Evolutionary conservation across 2,888 invertebrate species (phyloP), one percentile per base, ranked within the genome.

Genomic region (Neria commutata): DNA sequence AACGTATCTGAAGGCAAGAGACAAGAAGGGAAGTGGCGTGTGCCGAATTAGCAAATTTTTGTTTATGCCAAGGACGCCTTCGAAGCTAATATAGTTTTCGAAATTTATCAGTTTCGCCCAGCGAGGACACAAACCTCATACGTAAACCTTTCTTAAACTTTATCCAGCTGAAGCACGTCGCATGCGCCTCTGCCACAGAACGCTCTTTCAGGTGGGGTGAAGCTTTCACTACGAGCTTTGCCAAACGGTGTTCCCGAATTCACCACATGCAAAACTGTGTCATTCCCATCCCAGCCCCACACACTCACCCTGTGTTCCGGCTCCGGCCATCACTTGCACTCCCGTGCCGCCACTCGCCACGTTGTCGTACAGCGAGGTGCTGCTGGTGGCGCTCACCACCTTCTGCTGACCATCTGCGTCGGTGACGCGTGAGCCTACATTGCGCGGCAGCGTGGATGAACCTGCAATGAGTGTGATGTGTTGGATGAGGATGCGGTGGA

Each of bases 351-450:
- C 72, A 58, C 75, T 71, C 56, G 86, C 81, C 53, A 94, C 93
- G 79, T 94, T 93, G 83, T 94, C 94, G 77, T 94, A 93, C 49
- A 95, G 87, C 54, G 93, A 93, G 37, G 92, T 92, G 70, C 92
- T 92, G 64, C 92, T 93, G n/a, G 93, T 91, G 53, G 92, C 92
- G 25, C 91, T 89, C 50, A 91, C 89, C 59, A 92, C 91, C 80
- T 91, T 92, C 63, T 84, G 82, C 66, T 86, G 84, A 55, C 75
- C 76, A 65, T 77, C 74, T 66, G 74, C 71, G 66, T 77, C 72
- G 63, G 75, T 75, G 61, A 77, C 68, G 65, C 76, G 75, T 37
- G 77, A 77, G 61, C 77, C 78, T 65, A 77, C 76, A 65, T 75
- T 75, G 73, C 94, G 88, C 56, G 94, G 94, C 73, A 94, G 85